Evolutionary conservation across 2,797 vertebrate species (phyloP).

Genomic region (Urosaurus nigricauda): DNA sequence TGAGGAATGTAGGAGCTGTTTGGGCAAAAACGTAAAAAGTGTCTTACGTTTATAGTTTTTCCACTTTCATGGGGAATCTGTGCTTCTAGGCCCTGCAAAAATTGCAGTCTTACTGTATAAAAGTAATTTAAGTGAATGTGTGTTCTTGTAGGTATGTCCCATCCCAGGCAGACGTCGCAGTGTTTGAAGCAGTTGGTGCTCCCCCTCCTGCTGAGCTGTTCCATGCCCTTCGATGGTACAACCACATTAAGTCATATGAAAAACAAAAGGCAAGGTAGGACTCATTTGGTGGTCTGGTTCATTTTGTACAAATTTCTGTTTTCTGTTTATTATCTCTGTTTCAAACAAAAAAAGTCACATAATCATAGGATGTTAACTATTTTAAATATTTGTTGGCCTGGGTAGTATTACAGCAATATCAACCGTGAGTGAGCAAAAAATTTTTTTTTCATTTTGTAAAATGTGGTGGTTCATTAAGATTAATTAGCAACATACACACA

Average conservation of each 20-base stretch:
- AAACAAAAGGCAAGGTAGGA: conserved; percentile 90
- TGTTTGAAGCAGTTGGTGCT: conserved; percentile 88
- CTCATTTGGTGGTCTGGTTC: background rate
- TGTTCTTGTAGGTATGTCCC: conserved; percentile 86
- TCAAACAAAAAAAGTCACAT: no score
- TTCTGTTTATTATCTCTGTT: background rate
- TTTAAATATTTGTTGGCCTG: background rate
- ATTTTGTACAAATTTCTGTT: background rate
- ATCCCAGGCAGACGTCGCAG: conserved; percentile 93
- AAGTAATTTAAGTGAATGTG: background rate
- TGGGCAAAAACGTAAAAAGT: background rate
- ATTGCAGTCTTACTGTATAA: background rate
- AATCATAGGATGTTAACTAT: background rate
- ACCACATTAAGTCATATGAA: conserved; percentile 94
- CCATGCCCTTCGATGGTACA: conserved; percentile 97
- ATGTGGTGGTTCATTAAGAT: background rate
- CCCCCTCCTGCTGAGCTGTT: conserved; percentile 87
- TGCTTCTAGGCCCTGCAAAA: no score
- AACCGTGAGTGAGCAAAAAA: background rate
- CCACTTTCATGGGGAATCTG: no score
- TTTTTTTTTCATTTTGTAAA: background rate
- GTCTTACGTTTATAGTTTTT: no score
- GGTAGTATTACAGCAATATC: background rate
- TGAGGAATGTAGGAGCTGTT: background rate
- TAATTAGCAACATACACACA: background rate